Percentiles rank a stretch among this genome's conserved stretches.
phyloP scores from a whole-genome alignment of 2,797 vertebrate genomes.

The Sus cebifrons region DNA sequence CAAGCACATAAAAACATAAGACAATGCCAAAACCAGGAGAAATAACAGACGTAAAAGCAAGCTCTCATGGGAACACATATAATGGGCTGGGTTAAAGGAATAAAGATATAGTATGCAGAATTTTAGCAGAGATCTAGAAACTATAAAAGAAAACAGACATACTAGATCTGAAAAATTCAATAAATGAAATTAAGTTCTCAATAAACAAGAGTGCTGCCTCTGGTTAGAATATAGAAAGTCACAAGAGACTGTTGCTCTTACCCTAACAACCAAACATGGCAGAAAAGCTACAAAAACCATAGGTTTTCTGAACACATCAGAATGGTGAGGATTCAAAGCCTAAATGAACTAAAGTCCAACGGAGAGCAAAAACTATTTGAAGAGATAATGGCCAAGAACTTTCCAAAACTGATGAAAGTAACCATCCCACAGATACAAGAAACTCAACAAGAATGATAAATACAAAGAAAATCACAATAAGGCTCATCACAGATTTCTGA shows the following conservation, averaged over 20 bases:
- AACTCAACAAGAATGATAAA: slow-evolving; percentile 25
- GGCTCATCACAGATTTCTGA: slow-evolving; percentile 26
- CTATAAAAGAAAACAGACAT: slow-evolving; percentile 43
- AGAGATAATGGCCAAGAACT: slow-evolving; percentile 1
- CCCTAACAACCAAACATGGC: background rate
- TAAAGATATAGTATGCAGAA: slow-evolving; percentile 36
- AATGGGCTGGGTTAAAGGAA: background rate
- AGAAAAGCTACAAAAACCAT: background rate
- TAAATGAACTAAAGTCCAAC: slow-evolving; percentile 7
- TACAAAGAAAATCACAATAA: slow-evolving; percentile 38
- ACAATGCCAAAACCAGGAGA: background rate
- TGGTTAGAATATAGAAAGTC: background rate
- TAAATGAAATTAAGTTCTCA: slow-evolving; percentile 43
- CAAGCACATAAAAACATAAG: slow-evolving; percentile 29
- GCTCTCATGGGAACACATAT: background rate
- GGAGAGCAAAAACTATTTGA: slow-evolving; percentile 27
- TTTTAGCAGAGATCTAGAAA: slow-evolving; percentile 21
- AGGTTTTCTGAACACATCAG: slow-evolving; percentile 29
- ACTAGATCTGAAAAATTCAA: slow-evolving; percentile 25
- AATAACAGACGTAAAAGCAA: slow-evolving; percentile 46
- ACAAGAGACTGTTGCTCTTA: background rate
- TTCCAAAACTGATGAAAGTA: slow-evolving; percentile 49
- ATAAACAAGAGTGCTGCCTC: background rate
- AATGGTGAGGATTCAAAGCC: background rate
- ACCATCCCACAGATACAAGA: background rate